Evolutionary conservation across 2,797 vertebrate species (phyloP), one percentile per base, ranked within the genome.

Genomic region (Falco columbarius): DNA sequence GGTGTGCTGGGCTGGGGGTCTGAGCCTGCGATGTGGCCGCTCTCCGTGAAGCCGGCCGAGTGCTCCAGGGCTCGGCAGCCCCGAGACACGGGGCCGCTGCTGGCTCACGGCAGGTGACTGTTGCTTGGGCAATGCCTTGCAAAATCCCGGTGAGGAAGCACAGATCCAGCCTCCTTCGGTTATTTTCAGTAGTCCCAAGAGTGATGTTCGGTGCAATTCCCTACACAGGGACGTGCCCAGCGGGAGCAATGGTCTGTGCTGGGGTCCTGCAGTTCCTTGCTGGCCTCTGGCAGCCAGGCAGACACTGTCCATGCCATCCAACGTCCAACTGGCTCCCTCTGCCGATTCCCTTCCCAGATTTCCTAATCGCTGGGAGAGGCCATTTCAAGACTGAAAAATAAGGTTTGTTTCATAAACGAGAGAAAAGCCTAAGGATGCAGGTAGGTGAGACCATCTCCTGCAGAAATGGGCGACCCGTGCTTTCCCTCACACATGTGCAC

Each of bases 401-500:
- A 6, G 13, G 12, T 52, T 71, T 81, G 12, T 68, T 89, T 74
- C 9, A n/a, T 20, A 49, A 65, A 29, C 51, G 32, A 49, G 21
- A 59, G n/a, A 46, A 74, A 32, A 36, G 17, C 12, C 47, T 62
- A 23, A 58, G 56, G 47, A 23, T 5, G 1, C 26, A 44, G 42
- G 44, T 6, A 54, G 72, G 24, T 40, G 26, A n/a, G 32, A 21
- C 10, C 20, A 22, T 7, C 21, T 58, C 76, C 34, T 59, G 47
- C 71, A 44, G 55, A 49, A 66, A 44, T 1, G 38, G 8, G 42
- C 2, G 0, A 6, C 5, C 68, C 1, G 5, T 49, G 56, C 51
- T 55, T 44, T 66, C 18, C 59, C 59, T 71, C 21, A 2, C 6
- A 8, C 14, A 7, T 1, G 0, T 7, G 14, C 8, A 2, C 0